phyloP scores from a whole-genome alignment of 2,113 vertebrate genomes.

The Lucifuga dentata region DNA sequence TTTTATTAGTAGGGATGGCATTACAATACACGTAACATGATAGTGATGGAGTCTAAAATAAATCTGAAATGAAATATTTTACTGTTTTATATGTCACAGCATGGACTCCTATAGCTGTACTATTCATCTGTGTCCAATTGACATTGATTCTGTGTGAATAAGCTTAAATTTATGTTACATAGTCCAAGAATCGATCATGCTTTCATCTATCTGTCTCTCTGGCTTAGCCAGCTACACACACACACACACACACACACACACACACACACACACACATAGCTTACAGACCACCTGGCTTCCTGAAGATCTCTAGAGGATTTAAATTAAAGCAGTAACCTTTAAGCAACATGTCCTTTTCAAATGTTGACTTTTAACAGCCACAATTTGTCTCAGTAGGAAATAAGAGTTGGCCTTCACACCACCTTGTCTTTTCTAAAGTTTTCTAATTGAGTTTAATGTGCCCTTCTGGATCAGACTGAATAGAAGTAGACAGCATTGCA shows the following conservation, averaged over 20 bases:
- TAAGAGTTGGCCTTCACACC: conserved; percentile 13
- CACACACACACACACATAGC: too few species aligned
- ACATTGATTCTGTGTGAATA: too few species aligned
- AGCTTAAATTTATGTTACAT: conserved; percentile 42
- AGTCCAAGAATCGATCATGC: conserved; percentile 13
- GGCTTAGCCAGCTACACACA: conserved; percentile 6
- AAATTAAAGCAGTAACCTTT: conserved; percentile 28
- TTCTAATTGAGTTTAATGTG: conserved; percentile 23
- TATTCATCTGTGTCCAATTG: too few species aligned
- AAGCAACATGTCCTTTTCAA: conserved; percentile 16
- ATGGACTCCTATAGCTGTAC: background rate
- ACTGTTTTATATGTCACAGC: background rate
- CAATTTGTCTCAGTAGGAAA: conserved; percentile 24
- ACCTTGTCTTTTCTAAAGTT: conserved; percentile 22
- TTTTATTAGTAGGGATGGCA: background rate
- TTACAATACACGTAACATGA: background rate
- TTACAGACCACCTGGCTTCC: conserved; percentile 44
- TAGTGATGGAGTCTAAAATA: background rate
- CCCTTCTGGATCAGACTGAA: background rate
- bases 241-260: too few species aligned
- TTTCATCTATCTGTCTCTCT: conserved; percentile 20
- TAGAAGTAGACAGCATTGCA: background rate
- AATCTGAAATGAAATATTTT: background rate
- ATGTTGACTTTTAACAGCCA: conserved; percentile 36
- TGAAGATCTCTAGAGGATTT: conserved; percentile 38